These are phyloP conservation scores for Harlomillsia oculata DNA, from an alignment of 1,140 invertebrate species.

Conservation along the genomic window DNA sequence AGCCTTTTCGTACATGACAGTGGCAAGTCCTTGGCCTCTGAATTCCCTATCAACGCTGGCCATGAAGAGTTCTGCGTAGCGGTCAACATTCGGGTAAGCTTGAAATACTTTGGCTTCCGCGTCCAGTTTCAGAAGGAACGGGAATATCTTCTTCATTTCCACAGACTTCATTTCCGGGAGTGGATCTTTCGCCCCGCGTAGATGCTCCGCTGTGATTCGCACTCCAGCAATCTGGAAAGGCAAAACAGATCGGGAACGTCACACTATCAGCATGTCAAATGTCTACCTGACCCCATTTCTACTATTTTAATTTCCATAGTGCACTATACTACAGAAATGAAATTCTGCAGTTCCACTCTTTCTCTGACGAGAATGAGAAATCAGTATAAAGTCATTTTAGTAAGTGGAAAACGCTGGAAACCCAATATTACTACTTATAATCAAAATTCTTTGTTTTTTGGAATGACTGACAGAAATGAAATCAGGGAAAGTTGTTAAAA, in stretches of 20 bases:
- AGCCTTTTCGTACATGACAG: slow-evolving; percentile 16
- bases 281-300: too few relatives aligned
- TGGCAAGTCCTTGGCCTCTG: slow-evolving; percentile 20
- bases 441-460: neutral
- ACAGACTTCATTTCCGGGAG: slow-evolving; percentile 10
- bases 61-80: slow-evolving; percentile 26
- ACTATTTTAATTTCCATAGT: too few relatives aligned
- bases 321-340: too few relatives aligned
- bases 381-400: too few relatives aligned
- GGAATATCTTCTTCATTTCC: slow-evolving; percentile 22
- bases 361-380: too few relatives aligned
- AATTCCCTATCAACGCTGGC: slow-evolving; percentile 25
- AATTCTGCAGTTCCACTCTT: too few relatives aligned
- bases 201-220: slow-evolving; percentile 12
- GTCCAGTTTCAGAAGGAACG: slow-evolving; percentile 22
- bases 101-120: slow-evolving; percentile 14
- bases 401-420: too few relatives aligned
- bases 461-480: neutral
- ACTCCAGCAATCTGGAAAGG: slow-evolving; percentile 22
- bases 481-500: neutral
- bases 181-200: neutral
- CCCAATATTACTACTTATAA: too few relatives aligned
- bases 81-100: slow-evolving; percentile 12
- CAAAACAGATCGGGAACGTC: too few relatives aligned
- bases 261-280: too few relatives aligned